Evolutionary conservation across 2,888 invertebrate genomes (phyloP).

Genomic region (Lochmaea capreae): DNA sequence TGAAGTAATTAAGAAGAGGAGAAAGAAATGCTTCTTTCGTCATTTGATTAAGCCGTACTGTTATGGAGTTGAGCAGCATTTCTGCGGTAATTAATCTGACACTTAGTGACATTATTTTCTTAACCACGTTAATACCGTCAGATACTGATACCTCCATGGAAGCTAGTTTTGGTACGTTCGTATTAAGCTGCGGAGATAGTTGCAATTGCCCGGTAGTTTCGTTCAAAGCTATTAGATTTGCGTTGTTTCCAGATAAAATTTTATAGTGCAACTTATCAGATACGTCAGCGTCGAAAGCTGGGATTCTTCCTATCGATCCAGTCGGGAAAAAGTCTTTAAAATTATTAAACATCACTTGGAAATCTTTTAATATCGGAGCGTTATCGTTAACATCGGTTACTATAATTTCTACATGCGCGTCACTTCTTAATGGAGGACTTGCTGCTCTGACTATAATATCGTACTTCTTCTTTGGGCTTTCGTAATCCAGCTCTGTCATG

Average conservation of each 20-base stretch:
- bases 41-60: constrained; percentile 92
- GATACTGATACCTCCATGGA: constrained; percentile 94
- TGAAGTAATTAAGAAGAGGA: constrained; percentile 86
- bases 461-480: constrained; percentile 91
- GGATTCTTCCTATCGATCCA: constrained; percentile 90
- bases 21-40: constrained; percentile 92
- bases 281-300: constrained; percentile 95
- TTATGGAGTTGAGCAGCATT: constrained; percentile 94
- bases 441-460: constrained; percentile 90
- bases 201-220: constrained; percentile 85
- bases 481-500: constrained; percentile 93
- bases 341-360: constrained; percentile 93
- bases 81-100: constrained; percentile 93
- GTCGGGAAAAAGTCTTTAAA: constrained; percentile 93
- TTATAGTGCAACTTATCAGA: constrained; percentile 86
- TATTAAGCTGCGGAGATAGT: constrained; percentile 92
- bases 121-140: constrained; percentile 94
- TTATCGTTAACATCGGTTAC: constrained; percentile 97
- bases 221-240: constrained; percentile 87
- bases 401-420: constrained; percentile 87
- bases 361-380: constrained; percentile 90
- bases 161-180: constrained; percentile 93
- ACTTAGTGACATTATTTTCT: constrained; percentile 90
- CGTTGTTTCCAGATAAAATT: constrained; percentile 92
- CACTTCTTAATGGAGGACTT: constrained; percentile 88